Percentiles rank a stretch among this genome's conserved stretches.
These are phyloP conservation scores for Nilaparvata lugens DNA, from an alignment of 1,140 invertebrate genomes.

Conservation along the genomic window DNA sequence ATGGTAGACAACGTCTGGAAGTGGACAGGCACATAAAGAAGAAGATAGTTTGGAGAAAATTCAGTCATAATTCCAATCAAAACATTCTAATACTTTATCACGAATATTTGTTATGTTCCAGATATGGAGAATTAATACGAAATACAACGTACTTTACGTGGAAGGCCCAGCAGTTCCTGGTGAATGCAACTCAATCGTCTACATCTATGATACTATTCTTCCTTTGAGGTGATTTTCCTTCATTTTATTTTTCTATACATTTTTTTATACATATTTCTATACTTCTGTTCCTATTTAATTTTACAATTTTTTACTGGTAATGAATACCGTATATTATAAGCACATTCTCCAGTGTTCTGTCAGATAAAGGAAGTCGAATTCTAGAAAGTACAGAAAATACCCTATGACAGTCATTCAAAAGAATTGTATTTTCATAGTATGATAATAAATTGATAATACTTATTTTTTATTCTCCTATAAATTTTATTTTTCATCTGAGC, in stretches of 20 bases:
- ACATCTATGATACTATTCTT: conserved; percentile 72
- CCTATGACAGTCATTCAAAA: background rate
- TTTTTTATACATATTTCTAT: background rate
- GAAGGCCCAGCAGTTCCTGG: conserved; percentile 73
- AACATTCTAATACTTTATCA: no score
- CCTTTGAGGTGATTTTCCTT: conserved; percentile 38
- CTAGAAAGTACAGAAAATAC: background rate
- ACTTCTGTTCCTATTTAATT: background rate
- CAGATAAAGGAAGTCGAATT: no score
- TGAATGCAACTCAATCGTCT: conserved; percentile 64
- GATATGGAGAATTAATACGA: conserved; percentile 86
- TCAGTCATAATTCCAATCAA: no score
- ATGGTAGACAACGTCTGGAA: no score
- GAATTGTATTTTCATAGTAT: no score
- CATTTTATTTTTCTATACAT: background rate
- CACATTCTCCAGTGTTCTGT: no score
- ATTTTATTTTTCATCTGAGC: no score
- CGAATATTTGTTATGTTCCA: conserved; percentile 29
- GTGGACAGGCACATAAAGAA: no score
- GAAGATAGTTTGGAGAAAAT: no score
- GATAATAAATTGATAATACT: no score
- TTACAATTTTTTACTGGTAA: background rate
- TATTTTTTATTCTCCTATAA: no score
- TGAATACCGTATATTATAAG: no score
- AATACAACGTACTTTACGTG: conserved; percentile 88